These are phyloP conservation scores for Pomacea maculata DNA, from an alignment of 1,140 invertebrate species.

Conservation along the genomic window DNA sequence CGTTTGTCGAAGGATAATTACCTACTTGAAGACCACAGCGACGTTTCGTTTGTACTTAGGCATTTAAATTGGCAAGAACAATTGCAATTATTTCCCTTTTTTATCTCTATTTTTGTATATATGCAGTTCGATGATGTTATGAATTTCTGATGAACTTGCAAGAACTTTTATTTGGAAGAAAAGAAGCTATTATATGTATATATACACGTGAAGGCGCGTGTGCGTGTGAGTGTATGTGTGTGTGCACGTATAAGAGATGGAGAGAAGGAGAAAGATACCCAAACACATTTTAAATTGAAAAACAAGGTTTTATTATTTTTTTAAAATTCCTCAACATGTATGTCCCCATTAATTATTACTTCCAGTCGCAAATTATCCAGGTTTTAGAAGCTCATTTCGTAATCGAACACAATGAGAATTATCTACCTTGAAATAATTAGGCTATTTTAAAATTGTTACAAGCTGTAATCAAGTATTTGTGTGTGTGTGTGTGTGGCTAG, in stretches of 20 bases:
- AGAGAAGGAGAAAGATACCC: too few relatives aligned
- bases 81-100: not conserved
- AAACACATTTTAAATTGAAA: too few relatives aligned
- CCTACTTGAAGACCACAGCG: not conserved
- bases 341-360: too few relatives aligned
- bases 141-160: not conserved
- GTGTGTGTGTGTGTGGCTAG: too few relatives aligned
- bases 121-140: not conserved
- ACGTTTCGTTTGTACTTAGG: not conserved
- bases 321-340: too few relatives aligned
- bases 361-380: too few relatives aligned
- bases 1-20: not conserved
- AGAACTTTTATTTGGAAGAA: not conserved
- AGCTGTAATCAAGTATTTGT: not conserved
- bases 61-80: not conserved
- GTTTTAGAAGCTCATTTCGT: too few relatives aligned
- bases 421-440: not conserved
- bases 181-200: not conserved
- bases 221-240: conserved; percentile 5
- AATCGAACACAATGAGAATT: not conserved
- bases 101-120: not conserved
- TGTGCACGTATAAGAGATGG: not conserved
- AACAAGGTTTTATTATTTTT: too few relatives aligned
- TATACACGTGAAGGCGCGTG: not conserved
- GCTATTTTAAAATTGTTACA: not conserved